phyloP scores from a whole-genome alignment of 2,888 invertebrate genomes.

The Criorhina ranunculi region DNA sequence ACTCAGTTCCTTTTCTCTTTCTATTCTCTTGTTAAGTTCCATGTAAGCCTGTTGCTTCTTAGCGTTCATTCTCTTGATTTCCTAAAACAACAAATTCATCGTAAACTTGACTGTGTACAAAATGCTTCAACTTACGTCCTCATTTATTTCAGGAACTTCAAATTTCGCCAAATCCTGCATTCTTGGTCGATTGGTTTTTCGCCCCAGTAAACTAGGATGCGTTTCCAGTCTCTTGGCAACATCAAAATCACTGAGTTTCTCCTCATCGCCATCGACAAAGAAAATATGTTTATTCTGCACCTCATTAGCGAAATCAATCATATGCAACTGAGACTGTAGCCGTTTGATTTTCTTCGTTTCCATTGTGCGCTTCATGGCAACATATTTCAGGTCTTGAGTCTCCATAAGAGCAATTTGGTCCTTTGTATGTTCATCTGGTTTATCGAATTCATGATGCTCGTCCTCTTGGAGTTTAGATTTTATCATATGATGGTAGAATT shows the following conservation, averaged over 20 bases:
- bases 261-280: conserved; percentile 89
- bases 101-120: neutral
- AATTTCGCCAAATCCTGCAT: conserved; percentile 86
- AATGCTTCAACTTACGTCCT: conserved; percentile 82
- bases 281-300: conserved; percentile 91
- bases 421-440: conserved; percentile 90
- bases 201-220: conserved; percentile 89
- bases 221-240: conserved; percentile 90
- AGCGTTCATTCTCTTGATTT: conserved; percentile 83
- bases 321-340: conserved; percentile 91
- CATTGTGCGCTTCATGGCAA: conserved; percentile 93
- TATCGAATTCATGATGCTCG: conserved; percentile 88
- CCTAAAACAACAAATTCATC: conserved; percentile 69
- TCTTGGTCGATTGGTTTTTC: conserved; percentile 89
- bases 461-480: conserved; percentile 90
- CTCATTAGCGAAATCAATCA: conserved; percentile 90
- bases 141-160: conserved; percentile 87
- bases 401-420: conserved; percentile 95
- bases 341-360: conserved; percentile 89
- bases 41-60: conserved; percentile 87
- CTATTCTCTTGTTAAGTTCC: conserved; percentile 90
- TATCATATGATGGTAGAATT: conserved; percentile 99
- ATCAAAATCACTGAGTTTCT: conserved; percentile 87
- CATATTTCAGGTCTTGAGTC: conserved; percentile 95
- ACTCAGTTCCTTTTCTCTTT: conserved; percentile 90